Percentiles rank a stretch among this genome's conserved stretches.
Conservation (phyloP, 2,113 vertebrate genomes). For the Tauraco erythrolophus region DNA sequence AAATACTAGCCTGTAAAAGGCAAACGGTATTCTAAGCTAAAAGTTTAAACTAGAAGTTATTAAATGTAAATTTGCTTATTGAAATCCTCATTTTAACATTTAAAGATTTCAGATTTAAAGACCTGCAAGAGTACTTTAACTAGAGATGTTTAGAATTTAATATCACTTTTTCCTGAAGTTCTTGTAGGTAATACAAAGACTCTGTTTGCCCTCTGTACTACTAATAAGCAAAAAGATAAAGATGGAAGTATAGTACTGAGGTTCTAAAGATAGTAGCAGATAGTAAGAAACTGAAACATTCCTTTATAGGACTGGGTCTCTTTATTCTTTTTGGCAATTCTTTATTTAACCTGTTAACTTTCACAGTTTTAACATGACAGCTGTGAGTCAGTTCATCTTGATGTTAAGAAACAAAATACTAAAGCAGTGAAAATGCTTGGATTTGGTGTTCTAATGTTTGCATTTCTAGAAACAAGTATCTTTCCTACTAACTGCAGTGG, state of each 20-base stretch:
- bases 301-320: accelerated
- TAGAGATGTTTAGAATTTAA: background rate
- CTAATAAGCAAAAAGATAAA: background rate
- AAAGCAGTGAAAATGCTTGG: background rate
- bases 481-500: conserved; percentile 21
- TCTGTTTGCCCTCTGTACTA: background rate
- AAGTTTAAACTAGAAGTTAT: background rate
- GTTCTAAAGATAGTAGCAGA: background rate
- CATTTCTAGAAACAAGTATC: background rate
- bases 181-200: background rate
- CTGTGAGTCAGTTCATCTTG: background rate
- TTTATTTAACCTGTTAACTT: background rate
- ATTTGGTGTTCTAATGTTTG: background rate
- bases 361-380: background rate
- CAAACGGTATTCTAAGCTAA: background rate
- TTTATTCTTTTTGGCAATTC: background rate
- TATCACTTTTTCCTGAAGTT: background rate
- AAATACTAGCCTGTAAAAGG: background rate
- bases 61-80: background rate
- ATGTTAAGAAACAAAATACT: background rate
- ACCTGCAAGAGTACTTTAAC: background rate
- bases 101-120: background rate
- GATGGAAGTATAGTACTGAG: background rate
- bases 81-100: background rate
- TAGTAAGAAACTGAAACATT: background rate